Percentiles rank a stretch among this genome's conserved stretches.
These are phyloP conservation scores for Dasysyrphus albostriatus DNA, from an alignment of 2,888 invertebrate genomes.

Conservation along the genomic window DNA sequence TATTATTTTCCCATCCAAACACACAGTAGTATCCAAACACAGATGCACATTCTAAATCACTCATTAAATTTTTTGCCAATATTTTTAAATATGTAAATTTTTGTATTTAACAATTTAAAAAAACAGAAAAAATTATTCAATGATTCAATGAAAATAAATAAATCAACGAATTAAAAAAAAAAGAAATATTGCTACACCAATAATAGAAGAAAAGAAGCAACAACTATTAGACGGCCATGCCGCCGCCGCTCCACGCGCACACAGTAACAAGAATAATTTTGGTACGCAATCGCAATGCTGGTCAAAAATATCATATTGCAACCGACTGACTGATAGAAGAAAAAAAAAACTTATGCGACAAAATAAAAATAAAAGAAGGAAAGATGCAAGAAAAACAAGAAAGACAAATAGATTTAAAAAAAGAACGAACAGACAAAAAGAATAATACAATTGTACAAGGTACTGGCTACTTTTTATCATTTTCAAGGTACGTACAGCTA, in stretches of 20 bases:
- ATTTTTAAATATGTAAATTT: not conserved
- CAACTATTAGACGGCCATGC: conserved; percentile 49
- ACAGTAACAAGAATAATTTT: conserved; percentile 58
- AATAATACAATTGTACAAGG: not conserved
- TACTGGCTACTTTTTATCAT: not conserved
- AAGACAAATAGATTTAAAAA: conserved; percentile 5
- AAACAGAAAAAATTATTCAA: not conserved
- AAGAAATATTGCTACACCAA: conserved; percentile 21
- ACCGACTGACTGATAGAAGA: conserved; percentile 8
- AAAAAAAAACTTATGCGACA: not conserved
- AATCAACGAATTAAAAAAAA: not conserved
- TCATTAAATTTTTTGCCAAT: not conserved
- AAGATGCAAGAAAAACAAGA: conserved; percentile 2
- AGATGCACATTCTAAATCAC: conserved; percentile 12
- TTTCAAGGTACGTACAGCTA: not conserved
- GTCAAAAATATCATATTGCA: conserved; percentile 60
- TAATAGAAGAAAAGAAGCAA: conserved; percentile 31
- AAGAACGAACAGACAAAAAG: not conserved
- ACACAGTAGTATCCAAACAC: not conserved
- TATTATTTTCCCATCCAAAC: not conserved
- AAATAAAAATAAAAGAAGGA: not conserved
- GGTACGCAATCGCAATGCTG: conserved; percentile 53
- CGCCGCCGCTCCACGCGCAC: conserved; percentile 55
- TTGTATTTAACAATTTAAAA: not conserved
- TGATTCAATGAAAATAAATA: not conserved